phyloP scores from a whole-genome alignment of 2,888 invertebrate species.

The Lucinisca nassula region DNA sequence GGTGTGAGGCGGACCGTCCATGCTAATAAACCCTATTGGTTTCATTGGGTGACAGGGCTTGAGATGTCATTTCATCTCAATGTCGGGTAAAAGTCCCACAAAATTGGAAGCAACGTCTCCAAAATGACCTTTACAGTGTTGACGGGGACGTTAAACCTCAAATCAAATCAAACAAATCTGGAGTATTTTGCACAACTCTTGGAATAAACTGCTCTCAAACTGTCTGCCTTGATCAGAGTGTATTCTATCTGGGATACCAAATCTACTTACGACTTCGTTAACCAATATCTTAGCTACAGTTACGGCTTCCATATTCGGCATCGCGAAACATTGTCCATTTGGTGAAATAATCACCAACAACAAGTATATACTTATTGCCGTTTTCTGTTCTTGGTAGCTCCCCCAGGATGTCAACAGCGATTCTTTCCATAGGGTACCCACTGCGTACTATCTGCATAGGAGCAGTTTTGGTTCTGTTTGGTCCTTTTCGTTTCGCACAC shows the following conservation, averaged over 20 bases:
- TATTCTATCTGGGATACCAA: conserved; percentile 24
- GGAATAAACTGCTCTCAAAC: conserved; percentile 20
- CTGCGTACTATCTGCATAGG: conserved; percentile 8
- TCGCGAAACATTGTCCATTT: background rate
- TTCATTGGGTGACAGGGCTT: too few relatives aligned
- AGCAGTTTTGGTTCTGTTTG: conserved; percentile 1
- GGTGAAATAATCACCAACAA: conserved; percentile 24
- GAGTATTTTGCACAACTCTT: conserved; percentile 12
- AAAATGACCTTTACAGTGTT: too few relatives aligned
- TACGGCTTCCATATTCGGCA: conserved; percentile 13
- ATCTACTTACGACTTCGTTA: background rate
- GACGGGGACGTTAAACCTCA: too few relatives aligned
- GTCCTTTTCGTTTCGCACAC: conserved; percentile 4
- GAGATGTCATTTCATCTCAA: too few relatives aligned
- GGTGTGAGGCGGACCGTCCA: too few relatives aligned
- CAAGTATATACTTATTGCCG: conserved; percentile 24
- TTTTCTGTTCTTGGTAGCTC: background rate
- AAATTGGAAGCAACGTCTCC: too few relatives aligned
- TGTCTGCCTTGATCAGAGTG: too few relatives aligned
- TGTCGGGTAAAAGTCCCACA: too few relatives aligned
- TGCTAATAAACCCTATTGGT: too few relatives aligned
- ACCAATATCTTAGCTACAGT: conserved; percentile 3
- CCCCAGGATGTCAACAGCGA: conserved; percentile 23
- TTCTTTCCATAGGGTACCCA: conserved; percentile 30
- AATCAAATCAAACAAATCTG: too few relatives aligned